Evolutionary conservation across 2,113 vertebrate species (phyloP).

Genomic region (Cynoglossus semilaevis): DNA sequence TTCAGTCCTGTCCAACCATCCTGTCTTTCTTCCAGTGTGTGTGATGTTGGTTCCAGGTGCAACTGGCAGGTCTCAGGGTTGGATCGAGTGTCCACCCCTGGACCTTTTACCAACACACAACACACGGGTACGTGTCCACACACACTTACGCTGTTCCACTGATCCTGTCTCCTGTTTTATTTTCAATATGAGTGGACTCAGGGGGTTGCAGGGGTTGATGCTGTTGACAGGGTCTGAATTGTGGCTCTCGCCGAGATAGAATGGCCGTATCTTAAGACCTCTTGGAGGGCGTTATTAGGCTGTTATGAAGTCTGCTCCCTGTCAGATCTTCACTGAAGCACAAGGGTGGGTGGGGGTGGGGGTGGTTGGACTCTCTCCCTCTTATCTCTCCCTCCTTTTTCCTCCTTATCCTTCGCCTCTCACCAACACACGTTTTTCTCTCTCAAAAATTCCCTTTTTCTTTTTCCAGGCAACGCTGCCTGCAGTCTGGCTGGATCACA

Average conservation of each 20-base stretch:
- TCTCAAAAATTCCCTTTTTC: constrained; percentile 14
- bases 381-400: constrained; percentile 27
- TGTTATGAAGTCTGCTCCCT: constrained; percentile 62
- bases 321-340: constrained; percentile 48
- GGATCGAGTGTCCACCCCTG: constrained; percentile 36
- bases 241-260: constrained; percentile 59
- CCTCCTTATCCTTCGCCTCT: not conserved
- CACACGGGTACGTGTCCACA: constrained; percentile 42
- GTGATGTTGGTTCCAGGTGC: constrained; percentile 39
- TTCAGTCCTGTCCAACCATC: constrained; percentile 52
- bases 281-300: constrained; percentile 66
- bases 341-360: constrained; percentile 28
- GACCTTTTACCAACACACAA: constrained; percentile 30
- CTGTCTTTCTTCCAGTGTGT: constrained; percentile 37
- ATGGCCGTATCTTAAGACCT: constrained; percentile 58
- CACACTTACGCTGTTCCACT: constrained; percentile 27
- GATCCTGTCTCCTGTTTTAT: constrained; percentile 64
- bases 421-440: constrained; percentile 11
- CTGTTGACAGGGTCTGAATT: constrained; percentile 57
- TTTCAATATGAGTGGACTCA: constrained; percentile 63
- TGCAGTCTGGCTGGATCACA: constrained; percentile 37
- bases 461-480: constrained; percentile 59
- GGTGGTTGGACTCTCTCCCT: constrained; percentile 30
- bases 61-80: constrained; percentile 30
- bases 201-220: constrained; percentile 52